phyloP scores from a whole-genome alignment of 1,140 invertebrate species.

The Oryzaephilus surinamensis region DNA sequence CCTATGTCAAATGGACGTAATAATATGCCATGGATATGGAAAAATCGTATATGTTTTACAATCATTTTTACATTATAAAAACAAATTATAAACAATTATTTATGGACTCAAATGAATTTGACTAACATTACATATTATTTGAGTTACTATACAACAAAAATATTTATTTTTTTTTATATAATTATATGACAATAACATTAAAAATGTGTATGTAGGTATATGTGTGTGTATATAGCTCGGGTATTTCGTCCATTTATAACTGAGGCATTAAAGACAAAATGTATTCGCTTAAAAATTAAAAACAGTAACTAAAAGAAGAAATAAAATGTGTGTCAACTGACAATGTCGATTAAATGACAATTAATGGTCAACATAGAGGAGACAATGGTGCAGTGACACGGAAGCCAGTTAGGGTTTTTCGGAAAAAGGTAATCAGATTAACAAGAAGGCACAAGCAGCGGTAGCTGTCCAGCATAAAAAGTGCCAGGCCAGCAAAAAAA shows the following conservation, averaged over 20 bases:
- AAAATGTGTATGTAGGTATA: not conserved
- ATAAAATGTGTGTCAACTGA: slow-evolving; percentile 20
- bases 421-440: slow-evolving; percentile 23
- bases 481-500: slow-evolving; percentile 19
- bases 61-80: too few relatives aligned
- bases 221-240: slow-evolving; percentile 21
- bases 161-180: slow-evolving; percentile 31
- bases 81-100: too few relatives aligned
- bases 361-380: slow-evolving; percentile 20
- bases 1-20: slow-evolving; percentile 34
- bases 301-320: too few relatives aligned
- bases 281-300: slow-evolving; percentile 16
- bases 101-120: too few relatives aligned
- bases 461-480: slow-evolving; percentile 15
- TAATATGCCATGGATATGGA: slow-evolving; percentile 22
- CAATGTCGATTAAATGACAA: slow-evolving; percentile 12
- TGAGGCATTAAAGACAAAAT: slow-evolving; percentile 20
- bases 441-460: slow-evolving; percentile 34
- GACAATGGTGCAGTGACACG: slow-evolving; percentile 29
- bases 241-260: slow-evolving; percentile 33
- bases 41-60: too few relatives aligned
- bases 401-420: slow-evolving; percentile 21
- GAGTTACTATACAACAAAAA: slow-evolving; percentile 23
- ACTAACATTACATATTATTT: too few relatives aligned
- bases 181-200: slow-evolving; percentile 2